Conservation (phyloP, 2,888 invertebrate genomes). For the Sminthurinus aureus region DNA sequence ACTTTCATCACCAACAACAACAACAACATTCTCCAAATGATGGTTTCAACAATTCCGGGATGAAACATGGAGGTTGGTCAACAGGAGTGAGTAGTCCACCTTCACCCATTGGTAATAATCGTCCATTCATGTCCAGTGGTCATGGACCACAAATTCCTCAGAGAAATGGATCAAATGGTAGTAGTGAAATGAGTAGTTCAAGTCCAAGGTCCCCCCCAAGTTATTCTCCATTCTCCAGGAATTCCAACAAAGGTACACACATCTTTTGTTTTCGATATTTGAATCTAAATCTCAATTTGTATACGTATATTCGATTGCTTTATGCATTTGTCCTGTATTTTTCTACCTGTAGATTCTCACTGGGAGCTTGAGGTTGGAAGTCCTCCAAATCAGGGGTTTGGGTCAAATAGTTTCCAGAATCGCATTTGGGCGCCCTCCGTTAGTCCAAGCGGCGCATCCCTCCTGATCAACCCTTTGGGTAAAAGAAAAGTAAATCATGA, state of each 20-base stretch:
- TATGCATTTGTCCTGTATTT: too few species aligned
- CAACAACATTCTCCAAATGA: slow-evolving; percentile 32
- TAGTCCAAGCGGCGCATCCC: slow-evolving; percentile 53
- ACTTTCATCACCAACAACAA: slow-evolving; percentile 31
- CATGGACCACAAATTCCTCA: slow-evolving; percentile 49
- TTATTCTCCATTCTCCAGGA: slow-evolving; percentile 58
- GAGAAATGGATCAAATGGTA: slow-evolving; percentile 58
- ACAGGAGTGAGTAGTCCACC: slow-evolving; percentile 58
- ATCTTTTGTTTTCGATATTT: too few species aligned
- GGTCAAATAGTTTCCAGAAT: slow-evolving; percentile 54
- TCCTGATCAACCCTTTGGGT: slow-evolving; percentile 62
- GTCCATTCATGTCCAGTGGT: slow-evolving; percentile 52
- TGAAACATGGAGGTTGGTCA: slow-evolving; percentile 56
- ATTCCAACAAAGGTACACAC: slow-evolving; percentile 57
- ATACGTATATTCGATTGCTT: too few species aligned
- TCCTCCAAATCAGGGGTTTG: slow-evolving; percentile 55
- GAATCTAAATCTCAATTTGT: too few species aligned
- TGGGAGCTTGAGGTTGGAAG: slow-evolving; percentile 45
- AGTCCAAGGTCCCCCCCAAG: slow-evolving; percentile 55
- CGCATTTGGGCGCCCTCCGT: slow-evolving; percentile 59
- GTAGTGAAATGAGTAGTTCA: slow-evolving; percentile 59
- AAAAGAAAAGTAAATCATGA: slow-evolving; percentile 64
- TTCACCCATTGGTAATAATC: slow-evolving; percentile 58
- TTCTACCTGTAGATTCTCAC: slow-evolving; percentile 56
- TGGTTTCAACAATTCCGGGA: slow-evolving; percentile 39